Conservation (phyloP, 2,888 invertebrate genomes). For the Salticus scenicus region DNA sequence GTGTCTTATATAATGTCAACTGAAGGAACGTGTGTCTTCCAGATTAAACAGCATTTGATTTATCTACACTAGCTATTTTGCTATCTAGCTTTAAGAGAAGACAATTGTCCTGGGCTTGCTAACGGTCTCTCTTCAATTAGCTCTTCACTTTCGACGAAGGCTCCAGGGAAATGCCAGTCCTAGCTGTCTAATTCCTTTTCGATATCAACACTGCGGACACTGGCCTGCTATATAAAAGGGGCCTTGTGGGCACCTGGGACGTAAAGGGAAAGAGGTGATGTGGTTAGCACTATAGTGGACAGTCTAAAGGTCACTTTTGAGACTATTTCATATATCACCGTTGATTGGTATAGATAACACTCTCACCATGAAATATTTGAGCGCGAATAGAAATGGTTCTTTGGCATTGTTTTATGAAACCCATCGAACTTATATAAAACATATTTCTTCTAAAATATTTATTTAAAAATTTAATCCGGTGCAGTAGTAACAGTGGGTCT, state of each 20-base stretch:
- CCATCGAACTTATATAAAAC: too few species aligned
- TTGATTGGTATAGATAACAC: neutral
- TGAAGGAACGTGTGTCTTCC: neutral
- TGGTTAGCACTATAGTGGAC: neutral
- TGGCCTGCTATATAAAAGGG: conserved; percentile 7
- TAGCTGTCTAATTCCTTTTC: conserved; percentile 56
- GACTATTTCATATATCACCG: neutral
- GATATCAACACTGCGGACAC: conserved; percentile 59
- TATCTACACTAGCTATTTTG: conserved; percentile 22
- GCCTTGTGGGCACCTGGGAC: conserved; percentile 43
- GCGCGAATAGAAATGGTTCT: too few species aligned
- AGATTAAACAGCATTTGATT: conserved; percentile 42
- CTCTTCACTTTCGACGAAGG: conserved; percentile 38
- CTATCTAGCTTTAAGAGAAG: conserved; percentile 55
- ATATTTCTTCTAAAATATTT: too few species aligned
- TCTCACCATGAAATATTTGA: neutral
- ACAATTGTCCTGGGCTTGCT: conserved; percentile 65
- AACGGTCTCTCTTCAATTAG: conserved; percentile 69
- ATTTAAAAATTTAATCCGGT: too few species aligned
- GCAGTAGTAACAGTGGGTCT: too few species aligned
- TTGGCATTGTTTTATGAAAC: too few species aligned
- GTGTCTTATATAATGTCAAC: too few species aligned
- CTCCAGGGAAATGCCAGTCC: conserved; percentile 28
- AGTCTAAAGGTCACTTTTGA: neutral
- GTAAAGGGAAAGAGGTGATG: conserved; percentile 22